Evolutionary conservation across 2,888 invertebrate species (phyloP).

Genomic region (Nomada lathburiana): DNA sequence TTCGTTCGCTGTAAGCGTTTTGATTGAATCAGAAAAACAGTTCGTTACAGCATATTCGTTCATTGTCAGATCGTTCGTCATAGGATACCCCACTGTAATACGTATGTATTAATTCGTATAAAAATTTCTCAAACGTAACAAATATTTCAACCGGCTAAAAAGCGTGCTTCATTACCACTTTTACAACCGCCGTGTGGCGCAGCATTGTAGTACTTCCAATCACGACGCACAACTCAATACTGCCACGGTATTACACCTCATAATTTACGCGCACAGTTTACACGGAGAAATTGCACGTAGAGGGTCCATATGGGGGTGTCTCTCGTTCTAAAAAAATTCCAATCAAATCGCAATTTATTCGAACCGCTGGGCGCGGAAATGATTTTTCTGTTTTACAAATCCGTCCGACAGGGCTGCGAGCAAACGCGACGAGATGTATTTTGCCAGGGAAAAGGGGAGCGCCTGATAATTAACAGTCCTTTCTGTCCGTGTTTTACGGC

Average conservation of each 20-base stretch:
- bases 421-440: slow-evolving; percentile 32
- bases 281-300: not conserved
- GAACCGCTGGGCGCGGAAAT: slow-evolving; percentile 26
- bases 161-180: not conserved
- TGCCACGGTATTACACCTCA: no score
- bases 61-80: no score
- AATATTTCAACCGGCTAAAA: no score
- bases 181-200: not conserved
- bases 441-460: slow-evolving; percentile 17
- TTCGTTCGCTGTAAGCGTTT: no score
- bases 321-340: not conserved
- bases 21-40: no score
- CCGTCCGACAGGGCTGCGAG: slow-evolving; percentile 33
- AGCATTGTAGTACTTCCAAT: not conserved
- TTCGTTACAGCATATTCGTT: no score
- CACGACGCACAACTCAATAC: not conserved
- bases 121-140: no score
- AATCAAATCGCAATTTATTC: slow-evolving; percentile 25
- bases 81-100: no score
- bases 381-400: slow-evolving; percentile 59
- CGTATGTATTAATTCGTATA: no score
- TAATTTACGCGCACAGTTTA: not conserved
- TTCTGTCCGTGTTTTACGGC: slow-evolving; percentile 49
- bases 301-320: not conserved
- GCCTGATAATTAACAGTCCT: slow-evolving; percentile 64